Conservation (phyloP, 2,888 invertebrate genomes). For the Drosophila birchii region DNA sequence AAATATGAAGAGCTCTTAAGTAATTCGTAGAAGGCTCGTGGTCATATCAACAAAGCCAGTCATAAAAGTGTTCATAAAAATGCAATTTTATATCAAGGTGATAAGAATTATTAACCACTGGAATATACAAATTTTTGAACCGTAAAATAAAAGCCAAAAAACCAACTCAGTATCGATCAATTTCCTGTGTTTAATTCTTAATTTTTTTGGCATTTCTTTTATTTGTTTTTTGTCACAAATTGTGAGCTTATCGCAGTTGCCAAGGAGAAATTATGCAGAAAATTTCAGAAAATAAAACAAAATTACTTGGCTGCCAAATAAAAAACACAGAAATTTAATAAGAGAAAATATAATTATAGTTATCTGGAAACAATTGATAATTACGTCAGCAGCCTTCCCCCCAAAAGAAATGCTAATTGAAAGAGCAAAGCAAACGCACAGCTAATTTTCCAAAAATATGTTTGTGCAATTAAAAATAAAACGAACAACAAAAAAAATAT, state of each 20-base stretch:
- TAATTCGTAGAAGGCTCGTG: constrained; percentile 29
- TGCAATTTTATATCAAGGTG: constrained; percentile 21
- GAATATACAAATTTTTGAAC: background rate
- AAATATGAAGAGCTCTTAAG: constrained; percentile 21
- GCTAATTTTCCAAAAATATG: constrained; percentile 63
- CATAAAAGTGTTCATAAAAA: constrained; percentile 28
- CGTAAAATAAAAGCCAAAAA: constrained; percentile 1
- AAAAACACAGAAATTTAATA: constrained; percentile 9
- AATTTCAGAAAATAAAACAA: background rate
- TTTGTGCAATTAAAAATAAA: constrained; percentile 63
- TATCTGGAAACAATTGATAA: constrained; percentile 63
- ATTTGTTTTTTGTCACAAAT: constrained; percentile 7
- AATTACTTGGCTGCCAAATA: background rate
- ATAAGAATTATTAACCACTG: constrained; percentile 16
- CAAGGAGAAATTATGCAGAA: background rate
- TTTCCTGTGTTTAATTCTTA: constrained; percentile 6
- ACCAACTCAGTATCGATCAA: constrained; percentile 13
- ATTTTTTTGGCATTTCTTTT: constrained; percentile 13
- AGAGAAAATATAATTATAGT: constrained; percentile 26
- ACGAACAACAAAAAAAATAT: constrained; percentile 21
- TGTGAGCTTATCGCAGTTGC: constrained; percentile 26
- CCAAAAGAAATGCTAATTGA: constrained; percentile 29
- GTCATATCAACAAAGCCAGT: constrained; percentile 16
- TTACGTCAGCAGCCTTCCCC: constrained; percentile 62
- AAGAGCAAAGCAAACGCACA: constrained; percentile 11